phyloP scores from a whole-genome alignment of 1,140 invertebrate species.

The Cryptotermes secundus region DNA sequence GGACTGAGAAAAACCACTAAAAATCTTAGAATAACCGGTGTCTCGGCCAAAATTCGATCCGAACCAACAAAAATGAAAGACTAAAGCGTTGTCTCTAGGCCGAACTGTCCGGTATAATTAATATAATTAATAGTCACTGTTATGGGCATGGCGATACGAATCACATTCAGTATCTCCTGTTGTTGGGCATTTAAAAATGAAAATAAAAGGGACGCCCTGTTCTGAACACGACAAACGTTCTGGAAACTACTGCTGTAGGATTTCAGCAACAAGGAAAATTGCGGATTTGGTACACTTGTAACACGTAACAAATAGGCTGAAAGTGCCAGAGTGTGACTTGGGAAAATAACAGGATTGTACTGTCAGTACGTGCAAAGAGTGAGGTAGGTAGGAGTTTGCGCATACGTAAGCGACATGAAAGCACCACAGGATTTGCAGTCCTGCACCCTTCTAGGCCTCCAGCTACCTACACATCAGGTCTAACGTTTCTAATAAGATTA shows the following conservation, averaged over 20 bases:
- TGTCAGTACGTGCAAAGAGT: not conserved
- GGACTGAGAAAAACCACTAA: no score
- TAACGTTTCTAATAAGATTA: not conserved
- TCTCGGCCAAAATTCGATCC: no score
- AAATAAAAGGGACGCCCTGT: no score
- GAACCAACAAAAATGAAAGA: no score
- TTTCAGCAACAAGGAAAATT: not conserved
- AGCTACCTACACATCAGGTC: not conserved
- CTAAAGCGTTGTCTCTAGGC: no score
- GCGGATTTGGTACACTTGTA: not conserved
- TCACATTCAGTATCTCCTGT: no score
- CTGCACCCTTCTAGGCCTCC: not conserved
- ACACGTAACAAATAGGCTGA: not conserved
- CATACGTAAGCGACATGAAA: not conserved
- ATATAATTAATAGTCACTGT: no score
- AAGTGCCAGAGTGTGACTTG: not conserved
- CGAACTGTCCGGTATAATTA: no score
- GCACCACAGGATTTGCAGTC: not conserved
- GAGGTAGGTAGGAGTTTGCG: not conserved
- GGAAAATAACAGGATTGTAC: not conserved
- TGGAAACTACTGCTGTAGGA: no score
- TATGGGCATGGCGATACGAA: no score
- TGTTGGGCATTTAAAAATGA: no score
- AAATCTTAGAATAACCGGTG: no score
- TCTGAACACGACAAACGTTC: not conserved